Evolutionary conservation across 2,113 vertebrate genomes (phyloP).

Genomic region (Rousettus leschenaultii): DNA sequence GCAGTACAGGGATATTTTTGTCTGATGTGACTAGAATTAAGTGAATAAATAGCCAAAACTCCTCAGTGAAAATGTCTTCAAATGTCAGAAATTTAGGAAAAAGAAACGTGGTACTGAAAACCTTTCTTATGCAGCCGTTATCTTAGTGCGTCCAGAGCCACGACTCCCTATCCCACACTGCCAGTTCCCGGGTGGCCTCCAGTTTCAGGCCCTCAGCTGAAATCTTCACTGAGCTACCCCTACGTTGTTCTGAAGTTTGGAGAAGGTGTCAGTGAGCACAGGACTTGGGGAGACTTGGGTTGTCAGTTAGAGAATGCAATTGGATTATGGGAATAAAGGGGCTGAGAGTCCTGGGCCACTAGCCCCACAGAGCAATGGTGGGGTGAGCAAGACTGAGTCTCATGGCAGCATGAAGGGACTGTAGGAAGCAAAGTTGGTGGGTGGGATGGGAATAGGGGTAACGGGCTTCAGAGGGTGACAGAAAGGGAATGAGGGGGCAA

Average conservation of each 20-base stretch:
- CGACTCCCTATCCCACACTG: accelerated
- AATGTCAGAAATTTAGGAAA: not conserved
- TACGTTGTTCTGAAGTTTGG: not conserved
- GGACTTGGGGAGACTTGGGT: not conserved
- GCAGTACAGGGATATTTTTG: not conserved
- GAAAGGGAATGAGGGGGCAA: not conserved
- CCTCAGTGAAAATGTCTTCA: not conserved
- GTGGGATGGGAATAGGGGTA: not conserved
- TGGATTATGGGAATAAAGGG: not conserved
- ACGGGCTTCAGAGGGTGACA: not conserved
- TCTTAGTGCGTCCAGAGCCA: no score
- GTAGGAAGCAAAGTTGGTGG: not conserved
- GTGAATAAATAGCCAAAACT: not conserved
- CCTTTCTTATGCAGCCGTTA: not conserved
- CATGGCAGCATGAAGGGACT: no score
- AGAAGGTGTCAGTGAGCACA: not conserved
- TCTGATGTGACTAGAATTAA: not conserved
- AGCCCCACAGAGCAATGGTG: not conserved
- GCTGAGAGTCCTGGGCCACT: not conserved
- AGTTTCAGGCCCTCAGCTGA: not conserved
- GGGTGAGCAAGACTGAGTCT: not conserved
- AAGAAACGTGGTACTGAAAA: not conserved
- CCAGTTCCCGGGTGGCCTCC: accelerated
- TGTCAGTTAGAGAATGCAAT: not conserved
- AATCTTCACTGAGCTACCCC: not conserved